Evolutionary conservation across 2,113 vertebrate species (phyloP).

Genomic region (Stegostoma tigrinum): DNA sequence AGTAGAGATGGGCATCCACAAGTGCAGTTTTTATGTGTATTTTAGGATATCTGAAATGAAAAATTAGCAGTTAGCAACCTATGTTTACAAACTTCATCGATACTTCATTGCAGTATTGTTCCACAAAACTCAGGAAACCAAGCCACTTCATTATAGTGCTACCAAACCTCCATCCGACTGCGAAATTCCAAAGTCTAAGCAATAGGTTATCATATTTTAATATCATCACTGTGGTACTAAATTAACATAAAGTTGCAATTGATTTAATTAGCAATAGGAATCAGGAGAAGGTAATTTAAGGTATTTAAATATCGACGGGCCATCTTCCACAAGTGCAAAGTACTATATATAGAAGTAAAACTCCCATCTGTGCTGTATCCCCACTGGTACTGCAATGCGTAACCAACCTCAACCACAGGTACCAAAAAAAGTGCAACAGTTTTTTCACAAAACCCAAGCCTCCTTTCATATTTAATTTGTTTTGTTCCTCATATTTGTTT

Average conservation of each 20-base stretch:
- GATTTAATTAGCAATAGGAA: background rate
- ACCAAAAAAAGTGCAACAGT: background rate
- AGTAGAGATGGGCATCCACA: constrained; percentile 94
- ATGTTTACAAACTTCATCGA: background rate
- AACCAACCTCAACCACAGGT: background rate
- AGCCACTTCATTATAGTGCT: background rate
- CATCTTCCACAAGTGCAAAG: background rate
- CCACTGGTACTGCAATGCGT: background rate
- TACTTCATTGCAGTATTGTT: background rate
- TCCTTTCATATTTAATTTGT: too few species aligned
- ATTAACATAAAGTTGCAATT: background rate
- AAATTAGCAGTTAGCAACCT: background rate
- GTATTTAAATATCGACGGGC: background rate
- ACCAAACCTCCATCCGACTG: background rate
- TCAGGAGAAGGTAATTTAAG: background rate
- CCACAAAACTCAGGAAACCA: background rate
- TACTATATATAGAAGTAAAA: too few species aligned
- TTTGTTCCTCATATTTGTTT: too few species aligned
- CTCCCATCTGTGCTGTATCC: background rate
- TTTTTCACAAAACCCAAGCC: background rate
- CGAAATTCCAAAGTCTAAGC: background rate
- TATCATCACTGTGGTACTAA: background rate
- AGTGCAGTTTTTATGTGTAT: constrained; percentile 90
- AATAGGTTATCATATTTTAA: background rate
- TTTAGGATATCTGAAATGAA: constrained; percentile 72